These are phyloP conservation scores for Tipula unca DNA, from an alignment of 2,888 invertebrate genomes.

Conservation along the genomic window DNA sequence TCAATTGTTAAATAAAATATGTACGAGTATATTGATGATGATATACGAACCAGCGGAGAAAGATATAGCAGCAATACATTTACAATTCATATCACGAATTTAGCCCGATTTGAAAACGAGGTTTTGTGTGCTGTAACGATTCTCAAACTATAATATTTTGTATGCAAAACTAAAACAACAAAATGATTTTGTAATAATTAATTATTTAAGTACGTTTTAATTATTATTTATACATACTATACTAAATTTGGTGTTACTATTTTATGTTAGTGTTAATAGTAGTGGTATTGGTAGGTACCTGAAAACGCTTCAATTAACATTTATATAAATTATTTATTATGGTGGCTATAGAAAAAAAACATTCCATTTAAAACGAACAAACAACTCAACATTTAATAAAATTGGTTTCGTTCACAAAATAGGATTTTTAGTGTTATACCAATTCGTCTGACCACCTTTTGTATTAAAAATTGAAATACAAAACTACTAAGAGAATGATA, in stretches of 20 bases:
- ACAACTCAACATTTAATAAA: not conserved
- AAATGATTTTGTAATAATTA: not conserved
- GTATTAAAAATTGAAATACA: not conserved
- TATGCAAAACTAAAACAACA: not conserved
- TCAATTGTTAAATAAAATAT: not conserved
- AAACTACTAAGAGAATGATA: not conserved
- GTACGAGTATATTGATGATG: not conserved
- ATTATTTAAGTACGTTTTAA: not conserved
- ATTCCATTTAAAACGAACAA: not conserved
- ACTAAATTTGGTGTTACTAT: not conserved
- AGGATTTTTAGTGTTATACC: not conserved
- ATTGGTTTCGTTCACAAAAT: not conserved
- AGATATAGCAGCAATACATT: constrained; percentile 16
- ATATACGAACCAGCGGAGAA: not conserved
- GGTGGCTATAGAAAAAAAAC: not conserved
- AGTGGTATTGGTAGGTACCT: not conserved
- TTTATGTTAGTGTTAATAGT: not conserved
- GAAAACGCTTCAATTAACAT: not conserved
- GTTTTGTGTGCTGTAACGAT: not conserved
- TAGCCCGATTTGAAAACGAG: constrained; percentile 17
- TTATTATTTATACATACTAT: not conserved
- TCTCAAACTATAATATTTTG: not conserved
- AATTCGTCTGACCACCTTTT: not conserved
- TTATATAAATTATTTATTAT: not conserved
- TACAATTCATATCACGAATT: constrained; percentile 18